Conservation (phyloP, 2,797 vertebrate species). For the Lepidocolaptes lacrymiger region DNA sequence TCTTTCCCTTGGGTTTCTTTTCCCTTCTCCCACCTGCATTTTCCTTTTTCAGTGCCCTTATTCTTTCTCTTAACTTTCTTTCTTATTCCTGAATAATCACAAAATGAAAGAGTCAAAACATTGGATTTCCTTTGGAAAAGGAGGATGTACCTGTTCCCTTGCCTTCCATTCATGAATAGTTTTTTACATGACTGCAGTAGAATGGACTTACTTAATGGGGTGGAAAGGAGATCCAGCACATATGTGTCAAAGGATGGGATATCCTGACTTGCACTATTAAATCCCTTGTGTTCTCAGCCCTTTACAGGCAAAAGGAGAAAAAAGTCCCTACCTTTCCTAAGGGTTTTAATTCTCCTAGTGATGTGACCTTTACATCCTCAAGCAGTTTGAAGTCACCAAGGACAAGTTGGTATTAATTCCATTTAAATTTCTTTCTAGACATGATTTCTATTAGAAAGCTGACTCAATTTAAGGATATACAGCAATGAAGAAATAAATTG, state of each 20-base stretch:
- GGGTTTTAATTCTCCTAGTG: not conserved
- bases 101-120: not conserved
- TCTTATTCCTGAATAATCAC: not conserved
- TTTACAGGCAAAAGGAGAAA: not conserved
- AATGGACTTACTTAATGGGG: not conserved
- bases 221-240: not conserved
- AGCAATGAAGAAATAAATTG: not conserved
- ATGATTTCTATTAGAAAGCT: not conserved
- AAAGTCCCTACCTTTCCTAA: not conserved
- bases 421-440: not conserved
- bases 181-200: not conserved
- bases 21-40: not conserved
- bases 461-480: not conserved
- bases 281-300: not conserved
- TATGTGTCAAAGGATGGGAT: not conserved
- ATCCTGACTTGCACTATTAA: not conserved
- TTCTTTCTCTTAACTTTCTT: not conserved
- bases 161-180: not conserved
- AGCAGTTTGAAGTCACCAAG: not conserved
- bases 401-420: not conserved
- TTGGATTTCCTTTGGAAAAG: not conserved
- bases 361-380: not conserved
- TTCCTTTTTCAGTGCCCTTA: not conserved
- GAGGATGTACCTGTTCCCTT: not conserved
- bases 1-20: not conserved